These are phyloP conservation scores for Scytalopus superciliaris DNA, from an alignment of 2,113 vertebrate genomes.

Conservation along the genomic window DNA sequence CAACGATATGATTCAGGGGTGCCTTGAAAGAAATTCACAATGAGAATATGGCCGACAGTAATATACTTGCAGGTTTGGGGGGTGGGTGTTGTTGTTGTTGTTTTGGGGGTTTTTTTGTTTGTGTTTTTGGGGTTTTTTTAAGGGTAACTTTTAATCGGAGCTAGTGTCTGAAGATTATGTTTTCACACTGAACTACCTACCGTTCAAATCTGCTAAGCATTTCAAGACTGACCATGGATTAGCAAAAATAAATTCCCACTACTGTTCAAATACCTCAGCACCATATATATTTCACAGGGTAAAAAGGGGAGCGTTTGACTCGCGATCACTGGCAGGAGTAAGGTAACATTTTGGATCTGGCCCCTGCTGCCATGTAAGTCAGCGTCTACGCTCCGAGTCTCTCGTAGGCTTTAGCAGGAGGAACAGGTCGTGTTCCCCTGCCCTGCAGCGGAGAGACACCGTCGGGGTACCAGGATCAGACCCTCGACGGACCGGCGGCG, in stretches of 20 bases:
- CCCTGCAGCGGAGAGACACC: rapidly evolving
- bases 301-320: not conserved
- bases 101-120: no score
- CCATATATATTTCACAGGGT: conserved; percentile 1
- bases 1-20: not conserved
- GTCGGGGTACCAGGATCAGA: not conserved
- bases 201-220: conserved; percentile 12
- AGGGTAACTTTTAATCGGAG: not conserved
- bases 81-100: no score
- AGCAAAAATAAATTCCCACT: conserved; percentile 37
- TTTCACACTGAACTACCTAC: not conserved
- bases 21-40: not conserved
- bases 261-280: conserved; percentile 34
- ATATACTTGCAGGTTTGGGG: not conserved
- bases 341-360: conserved; percentile 26
- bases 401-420: not conserved
- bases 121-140: not conserved
- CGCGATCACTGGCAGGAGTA: not conserved
- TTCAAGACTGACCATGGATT: not conserved
- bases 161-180: not conserved
- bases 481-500: rapidly evolving
- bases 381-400: not conserved
- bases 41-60: not conserved
- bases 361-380: not conserved
- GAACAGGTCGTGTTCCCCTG: not conserved